Conservation (phyloP, 2,797 vertebrate species). For the Scolopax bukidnonensis region DNA sequence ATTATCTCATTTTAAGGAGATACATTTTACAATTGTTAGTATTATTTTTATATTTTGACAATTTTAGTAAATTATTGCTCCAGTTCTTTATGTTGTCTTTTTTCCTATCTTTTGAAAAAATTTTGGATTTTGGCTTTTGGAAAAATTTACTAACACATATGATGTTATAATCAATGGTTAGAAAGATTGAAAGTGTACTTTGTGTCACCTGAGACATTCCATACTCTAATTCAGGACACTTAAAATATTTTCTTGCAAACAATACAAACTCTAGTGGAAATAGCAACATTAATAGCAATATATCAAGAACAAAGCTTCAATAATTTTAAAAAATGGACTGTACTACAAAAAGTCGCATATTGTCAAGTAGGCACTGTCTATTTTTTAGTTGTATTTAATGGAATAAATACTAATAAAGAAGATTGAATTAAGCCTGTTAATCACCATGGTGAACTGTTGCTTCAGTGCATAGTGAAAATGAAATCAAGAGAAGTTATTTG, state of each 20-base stretch:
- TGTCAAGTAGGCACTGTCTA: background rate
- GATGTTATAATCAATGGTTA: background rate
- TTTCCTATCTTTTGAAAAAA: background rate
- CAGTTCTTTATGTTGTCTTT: background rate
- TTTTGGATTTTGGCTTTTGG: background rate
- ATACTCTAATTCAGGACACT: background rate
- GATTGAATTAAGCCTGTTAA: background rate
- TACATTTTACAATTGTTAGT: background rate
- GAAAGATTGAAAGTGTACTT: constrained; percentile 2
- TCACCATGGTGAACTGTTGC: background rate
- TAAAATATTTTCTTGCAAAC: background rate
- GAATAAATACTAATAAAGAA: background rate
- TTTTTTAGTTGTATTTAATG: background rate
- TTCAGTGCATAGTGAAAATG: background rate
- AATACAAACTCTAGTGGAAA: background rate
- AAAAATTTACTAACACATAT: background rate
- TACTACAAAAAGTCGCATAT: background rate
- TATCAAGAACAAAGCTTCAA: background rate
- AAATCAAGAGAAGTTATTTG: background rate
- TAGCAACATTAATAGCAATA: background rate
- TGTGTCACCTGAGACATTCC: background rate
- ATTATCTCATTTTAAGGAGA: background rate
- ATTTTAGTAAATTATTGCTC: background rate
- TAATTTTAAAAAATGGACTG: background rate
- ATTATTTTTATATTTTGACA: background rate